A percentile compares a stretch with the other conserved stretches of the same genome.
These are phyloP conservation scores for Athetis lepigone DNA, from an alignment of 2,888 invertebrate species.

Conservation along the genomic window DNA sequence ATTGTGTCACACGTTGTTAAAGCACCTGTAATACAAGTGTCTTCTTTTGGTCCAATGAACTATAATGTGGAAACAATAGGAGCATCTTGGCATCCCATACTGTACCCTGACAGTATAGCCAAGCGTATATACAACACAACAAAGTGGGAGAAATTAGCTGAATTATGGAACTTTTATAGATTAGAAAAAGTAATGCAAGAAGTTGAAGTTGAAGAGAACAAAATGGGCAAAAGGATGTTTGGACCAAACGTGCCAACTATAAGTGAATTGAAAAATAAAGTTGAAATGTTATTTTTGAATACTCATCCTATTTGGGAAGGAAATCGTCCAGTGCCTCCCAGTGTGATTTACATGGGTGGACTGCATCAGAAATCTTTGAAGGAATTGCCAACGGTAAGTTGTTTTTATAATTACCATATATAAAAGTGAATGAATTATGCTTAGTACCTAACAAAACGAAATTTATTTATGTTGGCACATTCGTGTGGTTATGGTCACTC, in stretches of 20 bases:
- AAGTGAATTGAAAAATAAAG: constrained; percentile 63
- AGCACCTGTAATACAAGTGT: constrained; percentile 68
- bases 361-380: constrained; percentile 27
- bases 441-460: too few relatives aligned
- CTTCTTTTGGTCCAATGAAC: constrained; percentile 64
- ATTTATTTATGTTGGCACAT: too few relatives aligned
- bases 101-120: constrained; percentile 62
- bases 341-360: constrained; percentile 79
- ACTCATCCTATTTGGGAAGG: constrained; percentile 75
- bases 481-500: too few relatives aligned
- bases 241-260: constrained; percentile 64
- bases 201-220: constrained; percentile 50
- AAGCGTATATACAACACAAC: constrained; percentile 64
- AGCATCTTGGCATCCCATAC: constrained; percentile 57
- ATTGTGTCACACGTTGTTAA: constrained; percentile 56
- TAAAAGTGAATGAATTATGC: too few relatives aligned
- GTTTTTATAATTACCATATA: not conserved
- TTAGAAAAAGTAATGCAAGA: constrained; percentile 35
- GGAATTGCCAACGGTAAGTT: constrained; percentile 30
- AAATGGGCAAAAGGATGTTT: constrained; percentile 57
- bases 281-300: constrained; percentile 80
- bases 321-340: constrained; percentile 78
- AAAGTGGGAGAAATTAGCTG: constrained; percentile 67
- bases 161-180: constrained; percentile 49
- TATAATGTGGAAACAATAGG: constrained; percentile 57